Conservation (phyloP, 1,140 invertebrate species). For the Globodera rostochiensis region DNA sequence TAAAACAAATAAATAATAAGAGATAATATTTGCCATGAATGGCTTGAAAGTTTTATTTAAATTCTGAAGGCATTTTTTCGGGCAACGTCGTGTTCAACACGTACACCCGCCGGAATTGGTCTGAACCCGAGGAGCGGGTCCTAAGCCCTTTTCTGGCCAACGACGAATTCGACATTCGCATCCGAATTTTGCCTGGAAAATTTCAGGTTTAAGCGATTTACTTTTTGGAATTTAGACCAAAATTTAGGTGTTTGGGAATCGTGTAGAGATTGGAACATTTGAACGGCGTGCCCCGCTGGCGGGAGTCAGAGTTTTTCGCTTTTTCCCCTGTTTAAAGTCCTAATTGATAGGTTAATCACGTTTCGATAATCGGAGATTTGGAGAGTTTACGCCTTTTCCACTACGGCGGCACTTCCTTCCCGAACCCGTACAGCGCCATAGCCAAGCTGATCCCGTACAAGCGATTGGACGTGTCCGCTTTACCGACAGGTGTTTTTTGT, state of each 20-base stretch:
- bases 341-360: constrained; percentile 50
- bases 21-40: too few relatives aligned
- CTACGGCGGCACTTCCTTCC: constrained; percentile 59
- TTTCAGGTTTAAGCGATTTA: constrained; percentile 48
- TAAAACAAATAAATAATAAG: too few relatives aligned
- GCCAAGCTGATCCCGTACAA: constrained; percentile 60
- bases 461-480: constrained; percentile 59
- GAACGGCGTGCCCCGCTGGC: constrained; percentile 56
- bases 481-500: constrained; percentile 58
- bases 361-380: constrained; percentile 62
- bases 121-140: constrained; percentile 59
- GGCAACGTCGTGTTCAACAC: constrained; percentile 65
- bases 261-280: constrained; percentile 59
- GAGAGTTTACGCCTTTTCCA: constrained; percentile 59
- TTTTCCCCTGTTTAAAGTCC: not conserved
- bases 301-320: constrained; percentile 45
- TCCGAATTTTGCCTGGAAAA: constrained; percentile 61
- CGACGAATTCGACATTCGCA: constrained; percentile 61
- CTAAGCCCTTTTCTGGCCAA: constrained; percentile 61
- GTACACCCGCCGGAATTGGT: constrained; percentile 61
- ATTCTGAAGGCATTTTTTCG: constrained; percentile 44
- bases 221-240: too few relatives aligned
- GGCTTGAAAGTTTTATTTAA: not conserved
- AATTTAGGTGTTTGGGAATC: constrained; percentile 61
- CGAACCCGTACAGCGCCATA: constrained; percentile 61